These are phyloP conservation scores for Lampris incognitus DNA, from an alignment of 2,113 vertebrate species.

Conservation along the genomic window DNA sequence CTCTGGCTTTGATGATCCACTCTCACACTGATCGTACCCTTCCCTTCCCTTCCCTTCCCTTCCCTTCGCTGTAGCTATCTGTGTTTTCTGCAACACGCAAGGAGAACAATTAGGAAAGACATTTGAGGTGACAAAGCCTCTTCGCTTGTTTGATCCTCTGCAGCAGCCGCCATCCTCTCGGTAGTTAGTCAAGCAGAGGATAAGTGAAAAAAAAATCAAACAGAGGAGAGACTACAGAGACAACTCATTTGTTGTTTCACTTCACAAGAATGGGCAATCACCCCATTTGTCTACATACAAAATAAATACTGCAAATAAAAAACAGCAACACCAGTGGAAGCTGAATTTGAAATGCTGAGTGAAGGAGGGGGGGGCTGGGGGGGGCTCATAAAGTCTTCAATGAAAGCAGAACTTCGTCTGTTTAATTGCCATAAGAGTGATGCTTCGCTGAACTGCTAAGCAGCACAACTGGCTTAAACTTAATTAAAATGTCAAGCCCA, in stretches of 20 bases:
- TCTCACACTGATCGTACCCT: slow-evolving; percentile 24
- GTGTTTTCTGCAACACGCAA: background rate
- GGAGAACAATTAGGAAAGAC: background rate
- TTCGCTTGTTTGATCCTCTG: slow-evolving; percentile 9
- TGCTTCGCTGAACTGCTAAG: no score
- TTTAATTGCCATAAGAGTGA: background rate
- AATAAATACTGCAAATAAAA: slow-evolving; percentile 13
- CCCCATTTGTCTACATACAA: slow-evolving; percentile 20
- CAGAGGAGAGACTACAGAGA: background rate
- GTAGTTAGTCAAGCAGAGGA: slow-evolving; percentile 18
- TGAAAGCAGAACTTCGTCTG: slow-evolving; percentile 1
- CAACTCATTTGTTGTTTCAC: slow-evolving; percentile 10
- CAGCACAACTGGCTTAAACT: background rate
- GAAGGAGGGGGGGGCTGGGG: background rate
- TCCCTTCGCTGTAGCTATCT: slow-evolving; percentile 6
- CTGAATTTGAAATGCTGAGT: background rate
- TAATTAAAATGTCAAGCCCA: background rate
- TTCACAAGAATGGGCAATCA: slow-evolving; percentile 1
- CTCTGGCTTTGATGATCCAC: slow-evolving; percentile 32
- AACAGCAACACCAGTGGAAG: background rate
- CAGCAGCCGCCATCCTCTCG: background rate
- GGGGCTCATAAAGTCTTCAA: slow-evolving; percentile 8
- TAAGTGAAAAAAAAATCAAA: background rate
- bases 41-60: slow-evolving; percentile 7
- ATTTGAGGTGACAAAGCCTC: background rate